Percentiles rank a stretch among this genome's conserved stretches.
These are phyloP conservation scores for Coracias cyanogaster DNA, from an alignment of 2,797 vertebrate genomes.

Conservation along the genomic window DNA sequence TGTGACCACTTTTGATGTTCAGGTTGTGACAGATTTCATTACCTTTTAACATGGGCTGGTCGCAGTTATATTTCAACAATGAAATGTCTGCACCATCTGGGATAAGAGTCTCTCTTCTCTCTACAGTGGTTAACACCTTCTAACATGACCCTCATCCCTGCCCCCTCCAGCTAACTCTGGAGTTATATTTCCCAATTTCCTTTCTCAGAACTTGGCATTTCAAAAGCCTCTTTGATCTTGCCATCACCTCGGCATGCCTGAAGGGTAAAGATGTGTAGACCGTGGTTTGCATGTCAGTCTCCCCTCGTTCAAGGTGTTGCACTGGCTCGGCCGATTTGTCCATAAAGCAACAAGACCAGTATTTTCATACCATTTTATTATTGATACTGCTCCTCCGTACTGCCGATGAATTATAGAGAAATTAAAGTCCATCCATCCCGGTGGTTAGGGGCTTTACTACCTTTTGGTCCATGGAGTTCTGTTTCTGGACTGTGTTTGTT, in stretches of 20 bases:
- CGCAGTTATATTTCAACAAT: constrained; percentile 57
- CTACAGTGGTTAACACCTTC: constrained; percentile 73
- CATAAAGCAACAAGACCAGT: not conserved
- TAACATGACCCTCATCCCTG: constrained; percentile 68
- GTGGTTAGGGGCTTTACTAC: not conserved
- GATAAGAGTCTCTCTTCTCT: constrained; percentile 52
- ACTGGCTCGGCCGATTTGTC: not conserved
- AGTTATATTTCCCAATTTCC: constrained; percentile 75
- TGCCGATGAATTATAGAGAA: not conserved
- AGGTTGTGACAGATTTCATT: constrained; percentile 63
- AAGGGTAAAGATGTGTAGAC: constrained; percentile 67
- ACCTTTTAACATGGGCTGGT: constrained; percentile 47
- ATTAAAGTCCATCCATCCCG: not conserved
- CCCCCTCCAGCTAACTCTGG: constrained; percentile 66
- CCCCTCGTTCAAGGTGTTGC: constrained; percentile 64
- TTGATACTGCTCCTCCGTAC: not conserved
- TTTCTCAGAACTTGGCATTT: constrained; percentile 73
- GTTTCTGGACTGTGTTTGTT: not conserved
- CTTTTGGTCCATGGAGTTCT: not conserved
- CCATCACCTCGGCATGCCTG: constrained; percentile 59
- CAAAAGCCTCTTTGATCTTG: constrained; percentile 73
- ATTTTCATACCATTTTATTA: not conserved
- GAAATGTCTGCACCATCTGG: constrained; percentile 68
- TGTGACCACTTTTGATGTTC: constrained; percentile 69
- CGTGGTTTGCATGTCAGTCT: constrained; percentile 49